Evolutionary conservation across 2,888 invertebrate genomes (phyloP).

Genomic region (Morpho achilles): DNA sequence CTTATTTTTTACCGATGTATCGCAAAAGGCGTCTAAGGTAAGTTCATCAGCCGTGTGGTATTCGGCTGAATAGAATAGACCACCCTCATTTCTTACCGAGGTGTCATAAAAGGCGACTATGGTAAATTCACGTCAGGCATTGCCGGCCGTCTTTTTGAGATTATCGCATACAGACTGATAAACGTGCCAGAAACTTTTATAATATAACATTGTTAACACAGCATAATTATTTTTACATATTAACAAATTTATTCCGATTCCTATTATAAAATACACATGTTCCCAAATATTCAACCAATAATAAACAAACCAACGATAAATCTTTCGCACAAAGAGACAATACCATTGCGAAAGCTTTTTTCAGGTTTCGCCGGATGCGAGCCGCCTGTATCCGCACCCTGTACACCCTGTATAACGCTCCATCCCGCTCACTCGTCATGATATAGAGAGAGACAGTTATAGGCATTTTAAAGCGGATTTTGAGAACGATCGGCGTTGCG

Average conservation of each 20-base stretch:
- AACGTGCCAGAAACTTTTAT: too few relatives aligned
- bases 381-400: conserved; percentile 46
- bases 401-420: conserved; percentile 23
- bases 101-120: too few relatives aligned
- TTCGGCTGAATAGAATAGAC: too few relatives aligned
- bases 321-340: conserved; percentile 37
- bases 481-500: conserved; percentile 61
- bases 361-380: conserved; percentile 62
- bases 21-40: too few relatives aligned
- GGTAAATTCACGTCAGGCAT: too few relatives aligned
- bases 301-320: conserved; percentile 37
- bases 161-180: too few relatives aligned
- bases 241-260: background rate
- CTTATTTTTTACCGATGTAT: too few relatives aligned
- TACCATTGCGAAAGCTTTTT: conserved; percentile 63
- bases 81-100: too few relatives aligned
- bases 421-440: conserved; percentile 34
- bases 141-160: too few relatives aligned
- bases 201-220: too few relatives aligned
- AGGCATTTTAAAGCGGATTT: conserved; percentile 59
- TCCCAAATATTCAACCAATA: conserved; percentile 35
- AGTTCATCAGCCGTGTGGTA: too few relatives aligned
- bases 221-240: too few relatives aligned
- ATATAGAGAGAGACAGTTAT: conserved; percentile 37
- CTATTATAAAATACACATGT: conserved; percentile 26